These are phyloP conservation scores for Galemys pyrenaicus DNA, from an alignment of 2,113 vertebrate genomes.

Conservation along the genomic window DNA sequence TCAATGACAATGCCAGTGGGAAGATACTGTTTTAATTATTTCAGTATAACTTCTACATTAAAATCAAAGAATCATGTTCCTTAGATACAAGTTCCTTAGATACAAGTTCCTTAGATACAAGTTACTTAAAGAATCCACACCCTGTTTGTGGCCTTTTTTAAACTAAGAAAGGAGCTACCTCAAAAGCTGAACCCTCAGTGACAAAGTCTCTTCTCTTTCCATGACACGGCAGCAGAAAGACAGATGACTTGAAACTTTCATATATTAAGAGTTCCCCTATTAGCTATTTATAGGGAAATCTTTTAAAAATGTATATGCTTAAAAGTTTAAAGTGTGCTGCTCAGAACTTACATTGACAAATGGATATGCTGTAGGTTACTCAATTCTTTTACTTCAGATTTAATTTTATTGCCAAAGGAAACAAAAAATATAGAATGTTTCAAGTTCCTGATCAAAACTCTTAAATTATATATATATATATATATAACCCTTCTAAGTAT, in stretches of 20 bases:
- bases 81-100: background rate
- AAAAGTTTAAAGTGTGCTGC: constrained; percentile 76
- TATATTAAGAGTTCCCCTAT: constrained; percentile 71
- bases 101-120: background rate
- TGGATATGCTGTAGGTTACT: constrained; percentile 46
- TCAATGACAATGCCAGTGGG: background rate
- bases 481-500: background rate
- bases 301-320: constrained; percentile 79
- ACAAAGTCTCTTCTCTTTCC: constrained; percentile 50
- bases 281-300: constrained; percentile 79
- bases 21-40: background rate
- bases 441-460: constrained; percentile 42
- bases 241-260: constrained; percentile 61
- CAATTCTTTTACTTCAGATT: constrained; percentile 44
- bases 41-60: background rate
- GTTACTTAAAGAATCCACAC: background rate
- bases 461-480: too few species aligned
- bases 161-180: background rate
- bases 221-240: constrained; percentile 56
- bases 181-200: background rate
- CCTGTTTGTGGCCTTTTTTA: background rate
- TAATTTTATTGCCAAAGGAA: constrained; percentile 64
- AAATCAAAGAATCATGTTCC: background rate
- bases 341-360: constrained; percentile 69
- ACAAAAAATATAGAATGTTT: constrained; percentile 21